Base-by-base conservation (phyloP, 2,797 vertebrate genomes). In the Tachyglossus aculeatus region DNA sequence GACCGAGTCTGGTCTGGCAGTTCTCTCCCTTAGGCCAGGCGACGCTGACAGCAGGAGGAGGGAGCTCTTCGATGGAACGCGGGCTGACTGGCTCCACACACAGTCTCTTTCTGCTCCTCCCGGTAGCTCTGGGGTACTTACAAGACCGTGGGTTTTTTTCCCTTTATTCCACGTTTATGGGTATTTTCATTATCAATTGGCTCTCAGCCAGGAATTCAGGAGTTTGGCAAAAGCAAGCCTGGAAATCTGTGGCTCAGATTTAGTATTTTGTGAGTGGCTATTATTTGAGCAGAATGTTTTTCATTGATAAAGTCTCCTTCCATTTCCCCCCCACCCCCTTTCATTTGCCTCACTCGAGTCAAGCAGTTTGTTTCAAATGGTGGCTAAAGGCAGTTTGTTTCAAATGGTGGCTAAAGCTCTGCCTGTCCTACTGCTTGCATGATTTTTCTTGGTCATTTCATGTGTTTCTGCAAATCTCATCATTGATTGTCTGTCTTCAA, bases 281-380 rank as follows among this genome's bases (percentile, higher is more conserved):
- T 33, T 15, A 22, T 21, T 1, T 10, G 31, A 48, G 45, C 18
- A 4, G 5, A 25, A 29, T 41, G 5, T 52, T 80, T 71, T 7
- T 55, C 13, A 3, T 36, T 11, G 10, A 33, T 36, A 34, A 56
- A 43, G 3, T 39, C 3, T 50, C 25, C 10, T 60, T 74, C n/a
- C 0, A 0, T 45, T 41, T 7, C 12, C 64, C 1, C 40, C 45
- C 8, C 6, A 51, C 41, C 22, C 0, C 21, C 4, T 47, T 13
- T 1, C 19, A 33, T 47, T 65, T 74, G 21, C 38, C 9, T 7
- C 43, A 27, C 9, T 25, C 2, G 4, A 25, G 45, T 10, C 14
- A 68, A 62, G 27, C 63, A 18, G n/a, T 40, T 45, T 8, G 45
- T 58, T 67, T 55, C 3, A 14, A 53, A 4, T 8, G 9, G 33